Conservation (phyloP, 2,113 vertebrate genomes). For the Gymnarchus niloticus region DNA sequence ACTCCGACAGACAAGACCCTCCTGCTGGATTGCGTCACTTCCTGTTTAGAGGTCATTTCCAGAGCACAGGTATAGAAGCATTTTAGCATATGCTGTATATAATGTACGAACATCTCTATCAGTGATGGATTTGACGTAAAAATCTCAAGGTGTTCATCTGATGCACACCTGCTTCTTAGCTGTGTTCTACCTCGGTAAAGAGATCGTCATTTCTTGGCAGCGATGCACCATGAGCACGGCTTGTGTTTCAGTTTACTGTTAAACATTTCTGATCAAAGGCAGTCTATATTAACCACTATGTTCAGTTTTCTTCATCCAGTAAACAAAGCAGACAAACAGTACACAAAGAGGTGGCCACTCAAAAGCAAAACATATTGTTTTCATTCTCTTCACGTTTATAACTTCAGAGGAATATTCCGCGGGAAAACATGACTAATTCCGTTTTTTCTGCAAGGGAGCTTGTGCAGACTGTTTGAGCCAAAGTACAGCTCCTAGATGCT, state of each 20-base stretch:
- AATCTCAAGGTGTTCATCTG: background rate
- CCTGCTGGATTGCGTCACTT: background rate
- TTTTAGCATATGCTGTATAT: no score
- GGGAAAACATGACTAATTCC: slow-evolving; percentile 10
- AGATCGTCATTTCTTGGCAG: background rate
- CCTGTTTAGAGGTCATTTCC: background rate
- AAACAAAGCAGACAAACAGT: background rate
- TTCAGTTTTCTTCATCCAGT: background rate
- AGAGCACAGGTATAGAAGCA: no score
- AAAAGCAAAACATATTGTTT: background rate
- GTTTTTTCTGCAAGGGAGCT: background rate
- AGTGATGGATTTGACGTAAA: background rate
- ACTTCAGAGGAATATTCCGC: background rate
- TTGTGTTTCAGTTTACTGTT: background rate
- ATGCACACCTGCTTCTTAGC: background rate
- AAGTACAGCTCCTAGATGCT: background rate
- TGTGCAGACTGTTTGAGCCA: background rate
- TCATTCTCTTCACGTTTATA: background rate
- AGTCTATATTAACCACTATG: background rate
- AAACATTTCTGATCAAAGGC: background rate
- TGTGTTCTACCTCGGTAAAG: background rate
- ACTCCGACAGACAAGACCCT: background rate
- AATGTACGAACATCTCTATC: background rate
- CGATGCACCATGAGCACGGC: background rate
- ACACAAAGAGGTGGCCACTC: background rate